A percentile compares a stretch with the other conserved stretches of the same genome.
These are phyloP conservation scores for Dermochelys coriacea DNA, from an alignment of 2,797 vertebrate genomes.

Conservation along the genomic window DNA sequence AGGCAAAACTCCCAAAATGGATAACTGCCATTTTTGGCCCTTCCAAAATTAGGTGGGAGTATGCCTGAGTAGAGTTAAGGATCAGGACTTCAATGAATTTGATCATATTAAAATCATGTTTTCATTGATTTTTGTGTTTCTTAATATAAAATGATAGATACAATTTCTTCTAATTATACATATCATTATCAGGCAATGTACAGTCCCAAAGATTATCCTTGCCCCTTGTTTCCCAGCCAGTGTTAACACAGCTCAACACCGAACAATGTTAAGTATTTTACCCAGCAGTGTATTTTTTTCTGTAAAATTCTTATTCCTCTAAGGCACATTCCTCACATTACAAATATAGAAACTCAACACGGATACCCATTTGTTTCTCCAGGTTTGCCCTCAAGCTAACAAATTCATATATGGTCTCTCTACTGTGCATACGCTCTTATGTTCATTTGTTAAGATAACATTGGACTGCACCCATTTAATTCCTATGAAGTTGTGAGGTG, in stretches of 20 bases:
- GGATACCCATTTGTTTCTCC: neutral
- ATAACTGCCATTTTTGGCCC: accelerated
- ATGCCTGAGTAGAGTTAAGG: neutral
- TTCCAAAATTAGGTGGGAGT: neutral
- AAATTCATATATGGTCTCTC: neutral
- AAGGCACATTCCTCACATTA: neutral
- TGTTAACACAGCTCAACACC: neutral
- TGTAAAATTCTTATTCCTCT: neutral
- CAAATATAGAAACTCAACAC: neutral
- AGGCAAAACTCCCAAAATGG: neutral
- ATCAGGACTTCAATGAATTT: neutral
- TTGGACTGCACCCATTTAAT: neutral
- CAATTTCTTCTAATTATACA: neutral
- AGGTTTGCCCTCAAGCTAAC: neutral
- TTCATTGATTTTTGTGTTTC: neutral
- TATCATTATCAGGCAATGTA: neutral
- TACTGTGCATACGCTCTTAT: neutral
- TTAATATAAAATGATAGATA: neutral
- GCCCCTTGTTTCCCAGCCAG: neutral
- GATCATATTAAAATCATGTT: neutral
- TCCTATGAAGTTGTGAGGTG: neutral
- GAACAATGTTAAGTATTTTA: neutral
- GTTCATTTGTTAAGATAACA: neutral
- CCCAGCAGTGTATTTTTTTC: neutral
- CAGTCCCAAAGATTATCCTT: neutral